Evolutionary conservation across 1,140 invertebrate species (phyloP), one percentile per base, ranked within the genome.

Genomic region (Brachionus rotundiformis): DNA sequence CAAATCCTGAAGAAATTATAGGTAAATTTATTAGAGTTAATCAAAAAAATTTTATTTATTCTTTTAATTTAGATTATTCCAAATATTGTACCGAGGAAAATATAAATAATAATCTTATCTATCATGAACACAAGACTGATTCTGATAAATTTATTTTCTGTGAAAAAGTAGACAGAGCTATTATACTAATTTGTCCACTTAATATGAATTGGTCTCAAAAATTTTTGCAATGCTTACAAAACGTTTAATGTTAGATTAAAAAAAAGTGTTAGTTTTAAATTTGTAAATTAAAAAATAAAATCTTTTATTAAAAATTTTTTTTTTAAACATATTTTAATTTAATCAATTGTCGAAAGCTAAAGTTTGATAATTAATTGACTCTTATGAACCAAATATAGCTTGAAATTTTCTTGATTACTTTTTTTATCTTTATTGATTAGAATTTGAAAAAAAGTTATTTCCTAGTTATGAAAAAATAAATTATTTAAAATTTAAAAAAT

Each of bases 141-240:
- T 63, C 49, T 6, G 31, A 36, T 10, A 81, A 81, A 31, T 81
- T 81, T 47, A 68, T 81, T n/a, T 81, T 29, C 63, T 81, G 77
- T 47, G 77, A 81, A 63, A 16, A 27, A 19, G 54, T 47, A 11
- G 29, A 49, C 7, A 63, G 25, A 47, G 23, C 44, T 10, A 41
- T 27, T n/a, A 81, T 81, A 16, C 16, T 81, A 29, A 13, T 13
- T 25, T 81, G 77, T 63, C 54, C 77, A 27, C 59, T 49, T 7
- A 63, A 81, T 16, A 63, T 63, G 49, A 47, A 49, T 27, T 81
- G 77, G 77, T 81, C 77, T 36, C 77, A 81, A 63, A 5, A 10
- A 33, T 61, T 63, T 19, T 25, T 54, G 31, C 54, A 61, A 81
- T 81, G 77, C 29, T 47, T 81, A n/a, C 33, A 63, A 63, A 13